Evolutionary conservation across 2,888 invertebrate genomes (phyloP).

Genomic region (Eupithecia abbreviata): DNA sequence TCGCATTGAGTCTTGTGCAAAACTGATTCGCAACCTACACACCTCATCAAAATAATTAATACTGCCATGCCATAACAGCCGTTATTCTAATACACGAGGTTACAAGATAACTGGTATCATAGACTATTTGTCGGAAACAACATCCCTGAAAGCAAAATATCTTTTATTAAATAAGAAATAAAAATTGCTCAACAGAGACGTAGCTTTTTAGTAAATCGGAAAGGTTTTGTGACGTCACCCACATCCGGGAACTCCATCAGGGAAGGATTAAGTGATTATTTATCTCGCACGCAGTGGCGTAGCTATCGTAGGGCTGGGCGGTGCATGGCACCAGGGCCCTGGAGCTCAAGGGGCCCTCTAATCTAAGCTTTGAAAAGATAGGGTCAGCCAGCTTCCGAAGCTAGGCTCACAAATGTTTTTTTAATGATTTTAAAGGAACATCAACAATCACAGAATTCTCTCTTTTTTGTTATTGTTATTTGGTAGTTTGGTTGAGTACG

Average conservation of each 20-base stretch:
- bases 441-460: too few species aligned
- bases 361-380: too few species aligned
- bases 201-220: neutral
- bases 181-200: neutral
- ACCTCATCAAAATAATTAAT: neutral
- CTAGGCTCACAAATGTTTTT: too few species aligned
- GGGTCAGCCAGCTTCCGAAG: too few species aligned
- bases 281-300: too few species aligned
- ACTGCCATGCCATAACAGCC: neutral
- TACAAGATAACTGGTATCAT: neutral
- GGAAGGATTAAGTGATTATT: conserved; percentile 28
- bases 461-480: too few species aligned
- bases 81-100: neutral
- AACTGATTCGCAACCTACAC: neutral
- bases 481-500: too few species aligned
- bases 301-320: too few species aligned
- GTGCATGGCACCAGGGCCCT: too few species aligned
- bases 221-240: neutral
- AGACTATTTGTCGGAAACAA: neutral
- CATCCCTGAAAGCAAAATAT: neutral
- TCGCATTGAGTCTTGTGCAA: neutral
- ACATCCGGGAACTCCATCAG: conserved; percentile 18
- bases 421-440: too few species aligned
- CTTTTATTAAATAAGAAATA: neutral
- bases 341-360: too few species aligned